Evolutionary conservation across 2,888 invertebrate genomes (phyloP), one percentile per base, ranked within the genome.

Genomic region (Sarcophaga variegata): DNA sequence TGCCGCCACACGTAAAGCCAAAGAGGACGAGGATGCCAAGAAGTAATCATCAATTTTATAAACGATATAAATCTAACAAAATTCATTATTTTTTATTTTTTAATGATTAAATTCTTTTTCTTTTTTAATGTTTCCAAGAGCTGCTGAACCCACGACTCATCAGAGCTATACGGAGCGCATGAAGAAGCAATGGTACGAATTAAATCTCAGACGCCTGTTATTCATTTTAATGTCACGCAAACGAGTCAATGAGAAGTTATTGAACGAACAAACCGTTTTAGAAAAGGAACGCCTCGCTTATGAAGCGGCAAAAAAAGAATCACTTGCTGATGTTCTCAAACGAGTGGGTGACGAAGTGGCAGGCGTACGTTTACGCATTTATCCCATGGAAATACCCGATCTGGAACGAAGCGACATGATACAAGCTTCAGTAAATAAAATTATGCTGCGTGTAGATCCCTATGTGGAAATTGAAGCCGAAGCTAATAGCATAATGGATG

Each of bases 231-330:
- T 93, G 93, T 90, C 92, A 0, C 92, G 93, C 47, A 93, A 93
- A 77, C 91, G 90, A 64, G 92, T 94, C 74, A 92, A 93, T 83
- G 92, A 92, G 12, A 92, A 91, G 76, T 91, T 93, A 76, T 82
- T 94, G 94, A 95, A 92, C 92, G 94, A 91, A 94, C 95, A 86
- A 94, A 97, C 90, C 93, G 94, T 93, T 6, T 95, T 96, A 88
- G 96, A 96, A 89, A 95, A 95, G 88, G 95, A 96, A 62, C 95
- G 95, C 0, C 94, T 96, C 0, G 94, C 94, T 27, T 93, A 93
- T 82, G 88, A 94, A 93, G 91, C 89, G 3, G 90, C 92, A 20
- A 94, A 94, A 22, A 93, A 91, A 76, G 90, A 92, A 8, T 91
- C 93, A 0, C 88, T 92, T 2, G 81, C 86, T 3, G 88, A 90